Conservation (phyloP, 2,113 vertebrate genomes). For the Leiothrix lutea region DNA sequence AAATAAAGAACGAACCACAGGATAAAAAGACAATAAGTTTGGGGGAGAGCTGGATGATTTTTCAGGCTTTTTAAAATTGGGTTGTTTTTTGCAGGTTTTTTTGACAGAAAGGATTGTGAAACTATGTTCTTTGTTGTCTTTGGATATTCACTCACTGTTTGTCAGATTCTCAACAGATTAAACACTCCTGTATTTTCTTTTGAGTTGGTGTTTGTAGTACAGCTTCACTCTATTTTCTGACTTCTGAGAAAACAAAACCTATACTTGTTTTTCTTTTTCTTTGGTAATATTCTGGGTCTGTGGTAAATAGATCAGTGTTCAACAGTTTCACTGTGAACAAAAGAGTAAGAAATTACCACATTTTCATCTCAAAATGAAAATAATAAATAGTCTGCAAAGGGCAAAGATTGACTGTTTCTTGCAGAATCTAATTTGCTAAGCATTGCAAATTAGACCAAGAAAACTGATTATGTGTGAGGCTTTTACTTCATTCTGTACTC, state of each 20-base stretch:
- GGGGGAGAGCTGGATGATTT: not conserved
- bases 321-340: not conserved
- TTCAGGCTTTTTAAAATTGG: not conserved
- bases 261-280: not conserved
- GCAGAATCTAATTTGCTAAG: constrained; percentile 53
- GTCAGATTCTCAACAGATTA: constrained; percentile 5
- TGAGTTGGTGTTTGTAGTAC: not conserved
- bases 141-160: not conserved
- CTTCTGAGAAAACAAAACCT: not conserved
- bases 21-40: not conserved
- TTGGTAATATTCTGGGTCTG: not conserved
- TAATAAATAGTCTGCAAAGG: constrained; percentile 47
- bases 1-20: not conserved
- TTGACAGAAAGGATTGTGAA: not conserved
- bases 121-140: not conserved
- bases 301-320: not conserved
- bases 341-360: not conserved
- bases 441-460: constrained; percentile 44
- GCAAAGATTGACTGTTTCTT: constrained; percentile 20
- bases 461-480: constrained; percentile 3
- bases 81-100: not conserved
- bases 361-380: constrained; percentile 55
- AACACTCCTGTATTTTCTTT: not conserved
- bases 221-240: not conserved
- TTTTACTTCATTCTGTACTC: constrained; percentile 11